Evolutionary conservation across 2,888 invertebrate species (phyloP).

Genomic region (Amblyjoppa fuscipennis): DNA sequence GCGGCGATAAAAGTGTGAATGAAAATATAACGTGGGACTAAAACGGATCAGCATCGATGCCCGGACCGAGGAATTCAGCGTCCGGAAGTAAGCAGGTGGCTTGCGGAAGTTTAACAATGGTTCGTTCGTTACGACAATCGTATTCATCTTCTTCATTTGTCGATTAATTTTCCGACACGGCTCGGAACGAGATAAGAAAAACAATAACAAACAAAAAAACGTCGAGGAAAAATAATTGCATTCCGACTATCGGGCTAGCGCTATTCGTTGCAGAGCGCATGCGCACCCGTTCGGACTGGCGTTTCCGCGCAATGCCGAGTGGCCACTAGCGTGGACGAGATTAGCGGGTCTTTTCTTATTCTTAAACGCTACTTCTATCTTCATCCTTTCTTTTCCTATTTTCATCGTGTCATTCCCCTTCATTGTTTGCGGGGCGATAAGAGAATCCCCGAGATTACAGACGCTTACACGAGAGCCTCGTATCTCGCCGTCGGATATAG

Average conservation of each 20-base stretch:
- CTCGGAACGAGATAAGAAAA: background rate
- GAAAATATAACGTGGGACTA: constrained; percentile 20
- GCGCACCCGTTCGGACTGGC: too few species aligned
- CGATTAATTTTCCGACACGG: background rate
- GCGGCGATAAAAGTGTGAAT: constrained; percentile 19
- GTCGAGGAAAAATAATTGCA: too few species aligned
- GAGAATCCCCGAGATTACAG: constrained; percentile 58
- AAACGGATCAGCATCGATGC: constrained; percentile 23
- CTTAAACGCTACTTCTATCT: constrained; percentile 24
- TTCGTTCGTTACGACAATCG: constrained; percentile 44
- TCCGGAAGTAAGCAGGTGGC: constrained; percentile 40
- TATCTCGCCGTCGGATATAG: constrained; percentile 14
- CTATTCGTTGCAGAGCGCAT: too few species aligned
- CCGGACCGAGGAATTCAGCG: constrained; percentile 19
- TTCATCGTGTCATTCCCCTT: constrained; percentile 64
- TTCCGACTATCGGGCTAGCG: too few species aligned
- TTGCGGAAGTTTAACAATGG: constrained; percentile 56
- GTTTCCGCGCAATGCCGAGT: constrained; percentile 20
- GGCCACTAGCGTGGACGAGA: background rate
- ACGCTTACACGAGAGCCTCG: constrained; percentile 34
- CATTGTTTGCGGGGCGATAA: constrained; percentile 65
- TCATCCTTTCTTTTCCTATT: constrained; percentile 24
- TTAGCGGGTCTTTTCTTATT: background rate
- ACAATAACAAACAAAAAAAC: too few species aligned
- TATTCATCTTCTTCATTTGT: background rate